Percentiles rank a stretch among this genome's conserved stretches.
Conservation (phyloP, 2,888 invertebrate genomes). For the Catocala sponsa region DNA sequence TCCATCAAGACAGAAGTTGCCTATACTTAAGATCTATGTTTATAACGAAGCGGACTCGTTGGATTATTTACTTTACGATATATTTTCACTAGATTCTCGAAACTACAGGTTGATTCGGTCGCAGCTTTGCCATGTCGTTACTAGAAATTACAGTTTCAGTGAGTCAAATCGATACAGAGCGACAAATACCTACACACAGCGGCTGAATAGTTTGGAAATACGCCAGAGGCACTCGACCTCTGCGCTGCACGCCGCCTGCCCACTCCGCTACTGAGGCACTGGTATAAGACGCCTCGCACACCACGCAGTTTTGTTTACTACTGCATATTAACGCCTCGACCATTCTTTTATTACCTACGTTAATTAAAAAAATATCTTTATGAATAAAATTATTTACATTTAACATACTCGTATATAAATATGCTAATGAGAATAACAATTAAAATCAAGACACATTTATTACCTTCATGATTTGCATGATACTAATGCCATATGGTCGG, state of each 20-base stretch:
- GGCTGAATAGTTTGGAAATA: constrained; percentile 71
- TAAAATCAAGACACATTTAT: neutral
- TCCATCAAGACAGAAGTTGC: constrained; percentile 40
- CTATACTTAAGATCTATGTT: constrained; percentile 34
- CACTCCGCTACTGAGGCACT: constrained; percentile 57
- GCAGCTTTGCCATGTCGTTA: constrained; percentile 35
- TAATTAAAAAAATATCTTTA: constrained; percentile 14
- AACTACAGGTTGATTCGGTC: constrained; percentile 6
- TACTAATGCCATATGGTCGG: neutral
- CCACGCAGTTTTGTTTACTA: constrained; percentile 20
- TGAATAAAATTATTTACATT: neutral
- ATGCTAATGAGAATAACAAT: neutral
- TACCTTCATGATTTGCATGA: too few relatives aligned
- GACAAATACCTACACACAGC: constrained; percentile 64
- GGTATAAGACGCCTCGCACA: constrained; percentile 43
- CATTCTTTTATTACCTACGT: constrained; percentile 17
- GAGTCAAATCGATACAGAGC: constrained; percentile 80
- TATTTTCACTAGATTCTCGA: constrained; percentile 11
- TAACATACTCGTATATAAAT: neutral
- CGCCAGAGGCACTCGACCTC: constrained; percentile 76
- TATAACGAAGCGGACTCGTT: constrained; percentile 20
- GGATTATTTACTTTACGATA: constrained; percentile 18
- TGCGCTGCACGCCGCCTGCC: constrained; percentile 55
- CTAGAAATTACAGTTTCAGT: constrained; percentile 71
- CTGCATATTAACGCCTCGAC: constrained; percentile 5